phyloP scores from a whole-genome alignment of 2,113 vertebrate species.

The Serinus canaria region DNA sequence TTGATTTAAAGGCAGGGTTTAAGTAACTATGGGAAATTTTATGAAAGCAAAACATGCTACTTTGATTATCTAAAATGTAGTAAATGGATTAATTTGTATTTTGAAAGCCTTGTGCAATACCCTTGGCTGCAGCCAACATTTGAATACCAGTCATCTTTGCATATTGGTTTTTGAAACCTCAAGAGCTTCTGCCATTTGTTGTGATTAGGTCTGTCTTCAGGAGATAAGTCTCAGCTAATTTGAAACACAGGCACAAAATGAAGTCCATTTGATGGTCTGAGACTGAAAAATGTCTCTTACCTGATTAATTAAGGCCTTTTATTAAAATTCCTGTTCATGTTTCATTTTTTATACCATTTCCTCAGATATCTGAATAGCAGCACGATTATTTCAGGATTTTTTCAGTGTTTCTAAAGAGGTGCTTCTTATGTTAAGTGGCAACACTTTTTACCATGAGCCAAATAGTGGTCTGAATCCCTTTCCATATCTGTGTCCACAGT shows the following conservation, averaged over 20 bases:
- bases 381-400: neutral
- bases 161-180: constrained; percentile 28
- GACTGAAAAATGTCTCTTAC: constrained; percentile 49
- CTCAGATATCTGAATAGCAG: constrained; percentile 14
- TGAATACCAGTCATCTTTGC: constrained; percentile 58
- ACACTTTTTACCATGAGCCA: neutral
- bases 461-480: neutral
- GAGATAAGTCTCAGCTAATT: constrained; percentile 69
- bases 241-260: constrained; percentile 40
- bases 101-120: constrained; percentile 35
- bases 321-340: constrained; percentile 20
- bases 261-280: constrained; percentile 58
- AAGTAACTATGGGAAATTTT: neutral
- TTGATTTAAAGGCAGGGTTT: neutral
- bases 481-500: neutral
- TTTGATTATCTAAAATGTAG: constrained; percentile 33
- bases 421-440: neutral
- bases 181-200: constrained; percentile 58
- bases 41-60: constrained; percentile 8
- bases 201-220: constrained; percentile 64
- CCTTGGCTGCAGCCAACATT: neutral
- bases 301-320: constrained; percentile 60
- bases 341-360: constrained; percentile 24
- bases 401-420: neutral
- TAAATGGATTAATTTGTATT: constrained; percentile 59